Evolutionary conservation across 1,140 invertebrate species (phyloP), one percentile per base, ranked within the genome.

Genomic region (Aporrectodea caliginosa): DNA sequence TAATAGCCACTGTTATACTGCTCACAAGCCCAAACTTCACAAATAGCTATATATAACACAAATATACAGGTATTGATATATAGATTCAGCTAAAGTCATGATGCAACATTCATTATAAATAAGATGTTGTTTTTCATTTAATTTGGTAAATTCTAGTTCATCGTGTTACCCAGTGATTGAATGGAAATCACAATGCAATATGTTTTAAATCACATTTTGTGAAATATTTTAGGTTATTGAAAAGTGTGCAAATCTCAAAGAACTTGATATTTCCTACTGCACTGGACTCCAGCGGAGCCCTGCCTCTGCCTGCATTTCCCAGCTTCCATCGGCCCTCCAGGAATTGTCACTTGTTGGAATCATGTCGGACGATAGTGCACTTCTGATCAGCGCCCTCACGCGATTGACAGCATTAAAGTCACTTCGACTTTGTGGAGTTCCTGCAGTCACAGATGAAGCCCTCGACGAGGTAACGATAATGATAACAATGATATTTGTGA

Each of bases 201-300:
- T n/a, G n/a, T n/a, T n/a, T n/a, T n/a, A n/a, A n/a, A n/a, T n/a
- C n/a, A n/a, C n/a, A n/a, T 79, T 35, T 75, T 33, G 35, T 77
- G 1, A n/a, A 35, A 22, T 30, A 43, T 69, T 35, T 31, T 69
- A 86, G 86, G 72, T 86, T 32, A 84, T 84, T 79, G 84, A 86
- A 68, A 83, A 83, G 1, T 87, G 85, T 81, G 84, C 82, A 31
- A 43, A 80, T 22, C 78, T 87, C 69, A 79, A 83, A 69, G 58
- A 73, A 16, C 79, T 87, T 22, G 86, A 87, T 73, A 79, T 87
- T 22, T 86, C 85, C 0, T 87, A 86, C 80, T 87, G 86, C 80
- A 83, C 77, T 75, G 78, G 80, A 35, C 80, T 87, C 29, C 78
- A 82, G 27, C 30, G 79, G 2, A n/a, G 34, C n/a, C 81, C 84